Evolutionary conservation across 2,797 vertebrate species (phyloP).

Genomic region (Falco cherrug): DNA sequence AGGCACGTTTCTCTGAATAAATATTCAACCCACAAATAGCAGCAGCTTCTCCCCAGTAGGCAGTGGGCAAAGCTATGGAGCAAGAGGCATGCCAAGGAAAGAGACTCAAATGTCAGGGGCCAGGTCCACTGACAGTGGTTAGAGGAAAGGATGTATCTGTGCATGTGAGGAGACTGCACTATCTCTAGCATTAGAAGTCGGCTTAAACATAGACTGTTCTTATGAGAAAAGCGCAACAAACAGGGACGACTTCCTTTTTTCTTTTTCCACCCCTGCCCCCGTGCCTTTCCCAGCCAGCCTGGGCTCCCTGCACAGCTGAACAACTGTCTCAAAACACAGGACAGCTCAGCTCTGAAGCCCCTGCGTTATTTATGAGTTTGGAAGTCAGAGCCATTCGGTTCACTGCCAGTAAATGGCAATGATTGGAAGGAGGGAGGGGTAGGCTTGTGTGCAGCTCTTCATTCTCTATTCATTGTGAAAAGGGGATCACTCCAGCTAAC

Average conservation of each 20-base stretch:
- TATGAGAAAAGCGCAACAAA: not conserved
- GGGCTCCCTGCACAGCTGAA: not conserved
- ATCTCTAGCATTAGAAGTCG: not conserved
- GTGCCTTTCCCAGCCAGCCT: rapidly evolving
- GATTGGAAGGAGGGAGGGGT: not conserved
- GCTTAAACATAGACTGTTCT: not conserved
- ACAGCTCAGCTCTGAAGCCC: not conserved
- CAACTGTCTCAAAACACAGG: not conserved
- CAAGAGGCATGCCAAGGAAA: not conserved
- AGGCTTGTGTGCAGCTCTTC: conserved; percentile 61
- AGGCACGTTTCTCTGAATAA: conserved; percentile 7
- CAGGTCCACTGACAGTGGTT: not conserved
- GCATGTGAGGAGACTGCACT: not conserved
- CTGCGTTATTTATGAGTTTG: conserved; percentile 51
- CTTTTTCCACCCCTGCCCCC: not conserved
- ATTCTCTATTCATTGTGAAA: conserved; percentile 72
- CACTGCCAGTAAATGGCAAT: conserved; percentile 58
- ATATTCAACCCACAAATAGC: not conserved
- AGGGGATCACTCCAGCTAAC: conserved; percentile 87
- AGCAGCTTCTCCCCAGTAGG: not conserved
- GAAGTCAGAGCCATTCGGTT: conserved; percentile 27
- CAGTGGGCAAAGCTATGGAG: not conserved
- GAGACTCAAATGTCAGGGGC: conserved; percentile 1
- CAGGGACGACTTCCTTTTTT: not conserved
- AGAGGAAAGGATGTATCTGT: not conserved